These are phyloP conservation scores for Rotaria sp. DNA, from an alignment of 2,888 invertebrate genomes.

Conservation along the genomic window DNA sequence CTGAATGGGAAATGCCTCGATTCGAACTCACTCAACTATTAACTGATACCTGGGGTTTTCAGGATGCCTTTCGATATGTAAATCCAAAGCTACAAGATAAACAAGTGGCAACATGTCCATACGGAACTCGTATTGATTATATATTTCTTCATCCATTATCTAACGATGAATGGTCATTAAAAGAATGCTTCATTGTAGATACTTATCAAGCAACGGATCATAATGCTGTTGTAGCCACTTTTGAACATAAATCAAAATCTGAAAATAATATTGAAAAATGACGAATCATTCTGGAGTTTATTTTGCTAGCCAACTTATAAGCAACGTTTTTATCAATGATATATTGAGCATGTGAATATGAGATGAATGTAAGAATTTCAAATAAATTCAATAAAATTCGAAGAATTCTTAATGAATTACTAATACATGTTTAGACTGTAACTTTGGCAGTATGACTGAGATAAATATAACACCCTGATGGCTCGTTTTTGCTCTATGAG, in stretches of 20 bases:
- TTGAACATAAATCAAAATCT: not conserved
- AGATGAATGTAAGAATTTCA: too few relatives aligned
- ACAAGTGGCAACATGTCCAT: not conserved
- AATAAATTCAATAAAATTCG: too few relatives aligned
- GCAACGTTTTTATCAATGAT: too few relatives aligned
- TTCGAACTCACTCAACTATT: not conserved
- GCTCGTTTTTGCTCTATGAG: too few relatives aligned
- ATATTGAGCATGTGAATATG: too few relatives aligned
- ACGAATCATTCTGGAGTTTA: too few relatives aligned
- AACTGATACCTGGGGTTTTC: not conserved
- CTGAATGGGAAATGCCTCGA: not conserved
- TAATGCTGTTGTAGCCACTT: not conserved
- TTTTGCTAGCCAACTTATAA: too few relatives aligned
- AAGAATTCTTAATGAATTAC: too few relatives aligned
- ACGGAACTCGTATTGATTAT: not conserved
- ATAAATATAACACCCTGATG: too few relatives aligned
- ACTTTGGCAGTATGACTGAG: too few relatives aligned
- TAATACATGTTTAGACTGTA: too few relatives aligned
- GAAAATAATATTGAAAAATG: too few relatives aligned
- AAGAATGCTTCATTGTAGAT: not conserved
- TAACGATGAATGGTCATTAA: not conserved
- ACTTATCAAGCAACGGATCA: not conserved
- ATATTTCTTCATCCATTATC: not conserved
- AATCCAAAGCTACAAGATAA: not conserved
- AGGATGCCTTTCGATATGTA: not conserved